Evolutionary conservation across 2,888 invertebrate genomes (phyloP).

Genomic region (Nephrotoma guestfalica): DNA sequence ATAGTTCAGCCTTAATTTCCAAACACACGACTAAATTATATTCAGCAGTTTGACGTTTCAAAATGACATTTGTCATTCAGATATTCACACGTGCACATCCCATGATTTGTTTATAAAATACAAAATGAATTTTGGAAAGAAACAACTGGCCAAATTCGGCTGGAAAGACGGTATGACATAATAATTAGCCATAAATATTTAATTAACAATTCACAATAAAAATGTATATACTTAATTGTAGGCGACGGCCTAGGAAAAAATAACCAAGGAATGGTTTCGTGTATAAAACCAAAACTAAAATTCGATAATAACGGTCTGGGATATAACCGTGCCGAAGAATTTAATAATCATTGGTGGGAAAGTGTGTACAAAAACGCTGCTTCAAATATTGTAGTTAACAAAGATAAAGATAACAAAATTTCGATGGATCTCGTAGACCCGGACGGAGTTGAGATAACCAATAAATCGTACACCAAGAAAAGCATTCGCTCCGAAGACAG

Average conservation of each 20-base stretch:
- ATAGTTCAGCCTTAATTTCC: background rate
- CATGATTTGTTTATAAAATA: background rate
- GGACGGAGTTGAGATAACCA: background rate
- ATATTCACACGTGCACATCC: background rate
- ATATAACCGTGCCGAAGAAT: slow-evolving; percentile 55
- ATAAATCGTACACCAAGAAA: slow-evolving; percentile 6
- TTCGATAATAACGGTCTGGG: slow-evolving; percentile 68
- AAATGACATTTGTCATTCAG: background rate
- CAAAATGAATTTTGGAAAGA: slow-evolving; percentile 27
- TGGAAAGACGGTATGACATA: slow-evolving; percentile 25
- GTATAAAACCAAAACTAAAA: slow-evolving; percentile 67
- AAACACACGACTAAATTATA: background rate
- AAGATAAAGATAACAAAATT: slow-evolving; percentile 18
- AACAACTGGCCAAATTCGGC: slow-evolving; percentile 26
- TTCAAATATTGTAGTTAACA: slow-evolving; percentile 44
- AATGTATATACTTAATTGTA: slow-evolving; percentile 6
- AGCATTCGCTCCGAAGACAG: slow-evolving; percentile 6
- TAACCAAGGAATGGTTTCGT: slow-evolving; percentile 60
- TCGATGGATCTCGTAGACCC: background rate
- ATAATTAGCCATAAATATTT: background rate
- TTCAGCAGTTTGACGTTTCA: background rate
- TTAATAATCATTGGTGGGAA: slow-evolving; percentile 78
- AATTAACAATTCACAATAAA: background rate
- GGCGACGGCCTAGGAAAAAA: slow-evolving; percentile 60
- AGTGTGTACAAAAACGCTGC: slow-evolving; percentile 60